Percentiles rank a stretch among this genome's conserved stretches.
Conservation (phyloP, 2,888 invertebrate genomes). For the Macaria notata region DNA sequence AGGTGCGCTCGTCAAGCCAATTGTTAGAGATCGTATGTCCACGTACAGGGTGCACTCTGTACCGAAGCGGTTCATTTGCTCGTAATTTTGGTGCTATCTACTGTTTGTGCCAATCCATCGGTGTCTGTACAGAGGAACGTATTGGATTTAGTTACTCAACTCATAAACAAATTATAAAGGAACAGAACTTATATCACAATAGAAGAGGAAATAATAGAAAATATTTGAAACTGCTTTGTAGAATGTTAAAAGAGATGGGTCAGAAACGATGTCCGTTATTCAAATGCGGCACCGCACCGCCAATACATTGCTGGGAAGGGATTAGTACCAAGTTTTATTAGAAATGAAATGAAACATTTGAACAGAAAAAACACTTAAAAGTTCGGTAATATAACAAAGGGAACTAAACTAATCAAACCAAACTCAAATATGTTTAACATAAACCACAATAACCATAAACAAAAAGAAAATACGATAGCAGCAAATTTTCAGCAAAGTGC, state of each 20-base stretch:
- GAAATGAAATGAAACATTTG: not conserved
- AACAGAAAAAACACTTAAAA: not conserved
- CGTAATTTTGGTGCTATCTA: slow-evolving; percentile 55
- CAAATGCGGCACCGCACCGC: slow-evolving; percentile 56
- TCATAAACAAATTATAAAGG: slow-evolving; percentile 28
- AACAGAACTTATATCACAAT: slow-evolving; percentile 29
- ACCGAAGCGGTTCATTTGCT: slow-evolving; percentile 52
- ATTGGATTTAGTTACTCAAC: slow-evolving; percentile 31
- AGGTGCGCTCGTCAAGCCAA: slow-evolving; percentile 32
- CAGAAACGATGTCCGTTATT: too few relatives aligned
- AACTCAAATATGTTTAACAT: slow-evolving; percentile 39
- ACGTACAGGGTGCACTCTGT: slow-evolving; percentile 44
- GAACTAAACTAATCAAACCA: slow-evolving; percentile 35
- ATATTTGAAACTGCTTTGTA: not conserved
- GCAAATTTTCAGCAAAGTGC: slow-evolving; percentile 71
- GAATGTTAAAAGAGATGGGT: too few relatives aligned
- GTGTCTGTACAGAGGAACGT: slow-evolving; percentile 48
- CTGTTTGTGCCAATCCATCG: slow-evolving; percentile 60
- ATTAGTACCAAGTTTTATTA: not conserved
- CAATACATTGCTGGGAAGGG: slow-evolving; percentile 5
- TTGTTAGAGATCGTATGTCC: slow-evolving; percentile 21
- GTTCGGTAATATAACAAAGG: slow-evolving; percentile 27
- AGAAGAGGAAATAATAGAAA: slow-evolving; percentile 13
- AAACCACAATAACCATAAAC: slow-evolving; percentile 38
- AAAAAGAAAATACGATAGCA: slow-evolving; percentile 67